Base-by-base conservation (phyloP, 2,113 vertebrate species). In the Scomber japonicus region DNA sequence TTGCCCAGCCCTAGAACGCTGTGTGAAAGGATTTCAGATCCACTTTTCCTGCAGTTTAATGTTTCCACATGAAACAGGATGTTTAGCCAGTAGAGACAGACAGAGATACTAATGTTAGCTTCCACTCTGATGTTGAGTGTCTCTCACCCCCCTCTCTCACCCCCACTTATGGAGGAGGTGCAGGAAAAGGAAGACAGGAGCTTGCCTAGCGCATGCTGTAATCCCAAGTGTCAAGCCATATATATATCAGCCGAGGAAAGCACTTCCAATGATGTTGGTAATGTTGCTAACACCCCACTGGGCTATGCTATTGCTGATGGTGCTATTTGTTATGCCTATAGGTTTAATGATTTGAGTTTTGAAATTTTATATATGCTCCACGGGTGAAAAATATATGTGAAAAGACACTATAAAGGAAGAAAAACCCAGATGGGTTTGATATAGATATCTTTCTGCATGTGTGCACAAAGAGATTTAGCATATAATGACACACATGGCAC, bases 51-150 rank as follows among this genome's bases (percentile, higher is more conserved):
- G 30, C 35, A 45, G 49, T 75, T 68, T 64, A 61, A 75, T 71
- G 56, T 56, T 80, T 27, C 50, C 19, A 54, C 21, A 60, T 71
- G 54, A 84, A 66, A 67, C 35, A 51, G 12, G 24, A 73, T 45
- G 35, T 57, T 63, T 44, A 50, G 17, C 19, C 60, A 64, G 12
- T 19, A 73, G 54, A 80, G 17, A 75, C 40, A 66, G 11, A 50
- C 15, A 51, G 56, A 68, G 40, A 84, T 21, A n/a, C 40, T 55
- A 72, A 56, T 57, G 24, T 64, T 78, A 62, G 59, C 40, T 71
- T 72, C 67, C 12, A n/a, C n/a, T 78, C 50, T 75, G 27, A 56
- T 71, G 24, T 9, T 46, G 21, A 74, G 45, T 7, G 13, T 69
- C 24, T 27, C 15, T 71, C 54, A 78, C 12, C 40, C 40, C 16